These are phyloP conservation scores for Pterobdella sp. DNA, from an alignment of 2,888 invertebrate species.

Conservation along the genomic window DNA sequence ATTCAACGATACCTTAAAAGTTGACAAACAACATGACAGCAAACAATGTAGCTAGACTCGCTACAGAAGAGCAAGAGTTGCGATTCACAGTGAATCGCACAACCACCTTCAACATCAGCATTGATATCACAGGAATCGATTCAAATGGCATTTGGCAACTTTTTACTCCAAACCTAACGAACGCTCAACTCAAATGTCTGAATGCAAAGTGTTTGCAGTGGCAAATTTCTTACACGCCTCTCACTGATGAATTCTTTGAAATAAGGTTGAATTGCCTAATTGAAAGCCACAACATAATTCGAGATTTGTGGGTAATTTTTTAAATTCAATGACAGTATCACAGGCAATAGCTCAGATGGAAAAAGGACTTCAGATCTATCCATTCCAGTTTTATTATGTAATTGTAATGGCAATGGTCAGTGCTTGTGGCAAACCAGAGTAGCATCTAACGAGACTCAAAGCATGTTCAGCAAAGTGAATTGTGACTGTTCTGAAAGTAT, in stretches of 20 bases:
- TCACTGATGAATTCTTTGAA: not conserved
- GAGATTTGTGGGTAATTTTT: not conserved
- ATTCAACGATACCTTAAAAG: too few species aligned
- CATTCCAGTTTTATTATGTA: constrained; percentile 17
- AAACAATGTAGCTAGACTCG: not conserved
- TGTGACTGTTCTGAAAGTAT: too few species aligned
- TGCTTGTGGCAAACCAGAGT: constrained; percentile 20
- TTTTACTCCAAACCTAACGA: not conserved
- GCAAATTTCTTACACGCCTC: not conserved
- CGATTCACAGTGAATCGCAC: constrained; percentile 19
- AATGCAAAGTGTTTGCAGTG: not conserved
- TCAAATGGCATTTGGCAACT: not conserved
- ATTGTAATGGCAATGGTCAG: constrained; percentile 21
- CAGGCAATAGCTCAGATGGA: constrained; percentile 13
- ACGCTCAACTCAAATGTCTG: constrained; percentile 6
- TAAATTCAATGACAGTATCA: constrained; percentile 14
- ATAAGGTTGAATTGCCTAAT: not conserved
- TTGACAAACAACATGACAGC: not conserved
- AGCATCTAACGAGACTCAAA: not conserved
- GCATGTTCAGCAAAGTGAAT: too few species aligned
- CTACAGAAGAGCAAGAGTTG: not conserved
- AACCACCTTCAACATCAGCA: constrained; percentile 7
- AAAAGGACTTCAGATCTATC: constrained; percentile 11
- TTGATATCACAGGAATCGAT: not conserved
- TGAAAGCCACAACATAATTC: not conserved